Conservation (phyloP, 2,888 invertebrate species). For the Xylota segnis region DNA sequence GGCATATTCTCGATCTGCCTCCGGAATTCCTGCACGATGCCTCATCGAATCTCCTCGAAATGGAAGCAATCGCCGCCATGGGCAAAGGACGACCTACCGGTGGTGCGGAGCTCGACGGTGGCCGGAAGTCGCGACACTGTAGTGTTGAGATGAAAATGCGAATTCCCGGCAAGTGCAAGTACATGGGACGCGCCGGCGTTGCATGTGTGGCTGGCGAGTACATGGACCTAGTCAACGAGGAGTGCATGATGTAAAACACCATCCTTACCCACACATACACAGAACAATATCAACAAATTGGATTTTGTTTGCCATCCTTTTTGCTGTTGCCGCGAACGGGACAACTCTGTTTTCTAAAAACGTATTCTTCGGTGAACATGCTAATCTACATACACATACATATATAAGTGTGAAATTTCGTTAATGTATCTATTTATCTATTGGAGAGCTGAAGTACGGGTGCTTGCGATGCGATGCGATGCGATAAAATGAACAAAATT, state of each 20-base stretch:
- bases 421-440: constrained; percentile 55
- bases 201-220: constrained; percentile 83
- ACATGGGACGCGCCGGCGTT: constrained; percentile 81
- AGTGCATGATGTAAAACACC: constrained; percentile 77
- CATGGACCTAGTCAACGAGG: constrained; percentile 80
- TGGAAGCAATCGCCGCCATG: constrained; percentile 62
- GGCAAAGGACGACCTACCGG: constrained; percentile 38
- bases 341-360: constrained; percentile 11
- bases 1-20: constrained; percentile 67
- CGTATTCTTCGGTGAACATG: constrained; percentile 7
- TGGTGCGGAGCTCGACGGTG: constrained; percentile 38
- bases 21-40: constrained; percentile 64
- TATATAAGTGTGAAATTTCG: constrained; percentile 31
- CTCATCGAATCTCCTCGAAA: constrained; percentile 69
- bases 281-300: constrained; percentile 27
- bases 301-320: constrained; percentile 2
- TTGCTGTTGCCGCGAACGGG: neutral
- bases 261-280: neutral
- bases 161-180: constrained; percentile 81
- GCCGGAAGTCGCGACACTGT: constrained; percentile 78
- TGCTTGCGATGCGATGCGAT: constrained; percentile 26
- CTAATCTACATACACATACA: neutral
- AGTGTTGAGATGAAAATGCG: constrained; percentile 82
- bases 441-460: constrained; percentile 16
- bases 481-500: constrained; percentile 32